These are phyloP conservation scores for Spilogale gracilis DNA, from an alignment of 2,113 vertebrate species.

Conservation along the genomic window DNA sequence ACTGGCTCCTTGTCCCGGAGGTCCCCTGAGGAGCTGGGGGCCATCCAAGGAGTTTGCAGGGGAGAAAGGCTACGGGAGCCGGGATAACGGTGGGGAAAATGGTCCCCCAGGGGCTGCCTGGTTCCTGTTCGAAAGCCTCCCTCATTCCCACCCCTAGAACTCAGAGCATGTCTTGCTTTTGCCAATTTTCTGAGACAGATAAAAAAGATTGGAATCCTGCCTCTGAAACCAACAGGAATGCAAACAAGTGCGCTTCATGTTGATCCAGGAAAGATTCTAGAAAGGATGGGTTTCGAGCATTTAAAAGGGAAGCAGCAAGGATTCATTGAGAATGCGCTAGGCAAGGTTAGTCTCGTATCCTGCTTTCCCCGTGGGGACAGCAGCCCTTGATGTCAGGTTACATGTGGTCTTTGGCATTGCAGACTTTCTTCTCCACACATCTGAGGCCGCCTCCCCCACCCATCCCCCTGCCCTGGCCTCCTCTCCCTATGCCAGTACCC, in stretches of 20 bases:
- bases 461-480: neutral
- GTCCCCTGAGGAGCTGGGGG: too few species aligned
- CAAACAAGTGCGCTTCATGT: neutral
- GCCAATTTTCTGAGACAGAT: neutral
- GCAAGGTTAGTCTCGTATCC: neutral
- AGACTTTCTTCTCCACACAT: neutral
- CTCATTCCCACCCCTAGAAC: neutral
- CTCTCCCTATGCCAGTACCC: neutral
- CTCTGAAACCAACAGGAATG: neutral
- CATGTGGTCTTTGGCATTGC: rapidly evolving
- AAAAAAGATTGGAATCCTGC: neutral
- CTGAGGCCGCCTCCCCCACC: too few species aligned
- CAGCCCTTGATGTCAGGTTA: neutral
- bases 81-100: too few species aligned
- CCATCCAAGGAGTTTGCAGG: too few species aligned
- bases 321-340: neutral
- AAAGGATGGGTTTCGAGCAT: neutral
- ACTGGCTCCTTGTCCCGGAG: neutral
- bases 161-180: neutral
- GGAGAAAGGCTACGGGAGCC: neutral
- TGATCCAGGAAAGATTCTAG: conserved; percentile 15
- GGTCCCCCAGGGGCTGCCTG: neutral
- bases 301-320: neutral
- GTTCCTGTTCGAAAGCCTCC: neutral
- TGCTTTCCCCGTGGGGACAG: neutral